phyloP scores from a whole-genome alignment of 2,113 vertebrate genomes.

The Pseudorasbora parva region DNA sequence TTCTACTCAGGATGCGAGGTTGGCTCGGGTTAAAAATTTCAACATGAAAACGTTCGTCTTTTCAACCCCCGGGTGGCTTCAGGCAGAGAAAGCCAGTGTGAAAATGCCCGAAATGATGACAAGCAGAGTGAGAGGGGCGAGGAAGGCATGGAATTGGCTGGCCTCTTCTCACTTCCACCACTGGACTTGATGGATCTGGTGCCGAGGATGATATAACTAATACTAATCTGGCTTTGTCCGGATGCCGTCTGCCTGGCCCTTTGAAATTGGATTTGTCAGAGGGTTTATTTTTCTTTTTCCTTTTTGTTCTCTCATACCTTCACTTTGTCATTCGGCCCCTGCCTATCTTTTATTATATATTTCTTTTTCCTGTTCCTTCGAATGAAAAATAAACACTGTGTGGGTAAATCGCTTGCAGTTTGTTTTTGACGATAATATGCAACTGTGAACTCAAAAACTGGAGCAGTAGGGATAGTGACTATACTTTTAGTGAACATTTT shows the following conservation, averaged over 20 bases:
- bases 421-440: too few relatives aligned
- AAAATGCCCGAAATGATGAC: constrained; percentile 21
- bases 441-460: too few relatives aligned
- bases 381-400: neutral
- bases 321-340: neutral
- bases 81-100: constrained; percentile 16
- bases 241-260: neutral
- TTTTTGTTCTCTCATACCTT: neutral
- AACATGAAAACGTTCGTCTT: constrained; percentile 29
- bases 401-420: too few relatives aligned
- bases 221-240: constrained; percentile 40
- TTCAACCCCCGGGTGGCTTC: constrained; percentile 1
- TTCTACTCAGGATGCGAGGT: constrained; percentile 14
- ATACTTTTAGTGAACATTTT: too few relatives aligned
- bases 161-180: constrained; percentile 34
- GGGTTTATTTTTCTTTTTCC: constrained; percentile 40
- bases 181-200: constrained; percentile 40
- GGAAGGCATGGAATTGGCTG: constrained; percentile 30
- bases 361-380: neutral
- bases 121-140: neutral
- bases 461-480: too few relatives aligned
- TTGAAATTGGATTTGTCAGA: constrained; percentile 32
- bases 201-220: constrained; percentile 38
- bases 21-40: constrained; percentile 12
- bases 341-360: neutral